Percentiles rank a stretch among this genome's conserved stretches.
Conservation (phyloP, 2,797 vertebrate genomes). For the Coilia nasus region DNA sequence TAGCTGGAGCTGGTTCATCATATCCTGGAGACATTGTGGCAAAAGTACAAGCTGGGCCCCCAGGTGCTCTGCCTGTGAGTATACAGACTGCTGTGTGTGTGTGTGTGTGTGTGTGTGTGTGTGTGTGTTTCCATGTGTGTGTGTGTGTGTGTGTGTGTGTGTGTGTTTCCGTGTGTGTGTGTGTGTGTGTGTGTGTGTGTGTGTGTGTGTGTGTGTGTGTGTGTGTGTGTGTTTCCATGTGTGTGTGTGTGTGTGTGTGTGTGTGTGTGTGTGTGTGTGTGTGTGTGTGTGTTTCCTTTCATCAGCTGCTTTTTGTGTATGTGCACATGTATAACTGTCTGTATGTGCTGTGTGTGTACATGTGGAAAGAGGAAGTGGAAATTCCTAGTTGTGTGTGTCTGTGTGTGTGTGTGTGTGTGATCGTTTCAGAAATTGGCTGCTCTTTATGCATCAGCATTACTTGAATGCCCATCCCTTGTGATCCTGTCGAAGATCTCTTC, state of each 20-base stretch:
- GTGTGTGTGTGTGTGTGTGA: not conserved
- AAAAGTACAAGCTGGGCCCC: slow-evolving; percentile 79
- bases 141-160: not conserved
- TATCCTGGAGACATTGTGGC: slow-evolving; percentile 88
- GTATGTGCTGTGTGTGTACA: not conserved
- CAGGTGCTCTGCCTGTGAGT: slow-evolving; percentile 84
- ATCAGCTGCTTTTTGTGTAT: no score
- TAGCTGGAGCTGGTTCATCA: slow-evolving; percentile 88
- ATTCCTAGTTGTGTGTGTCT: not conserved
- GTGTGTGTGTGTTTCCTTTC: not conserved
- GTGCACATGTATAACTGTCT: not conserved
- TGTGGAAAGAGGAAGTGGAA: no score
- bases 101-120: slow-evolving; percentile 4
- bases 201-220: not conserved
- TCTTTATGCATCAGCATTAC: no score
- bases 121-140: not conserved
- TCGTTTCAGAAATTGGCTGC: no score
- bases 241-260: not conserved
- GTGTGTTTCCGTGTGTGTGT: not conserved
- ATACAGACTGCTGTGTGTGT: slow-evolving; percentile 24
- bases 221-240: not conserved
- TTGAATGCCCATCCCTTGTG: no score
- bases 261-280: slow-evolving; percentile 4
- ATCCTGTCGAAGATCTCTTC: no score
- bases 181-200: not conserved